Evolutionary conservation across 1,140 invertebrate species (phyloP), one percentile per base, ranked within the genome.

Genomic region (Zaprionus nigranus): DNA sequence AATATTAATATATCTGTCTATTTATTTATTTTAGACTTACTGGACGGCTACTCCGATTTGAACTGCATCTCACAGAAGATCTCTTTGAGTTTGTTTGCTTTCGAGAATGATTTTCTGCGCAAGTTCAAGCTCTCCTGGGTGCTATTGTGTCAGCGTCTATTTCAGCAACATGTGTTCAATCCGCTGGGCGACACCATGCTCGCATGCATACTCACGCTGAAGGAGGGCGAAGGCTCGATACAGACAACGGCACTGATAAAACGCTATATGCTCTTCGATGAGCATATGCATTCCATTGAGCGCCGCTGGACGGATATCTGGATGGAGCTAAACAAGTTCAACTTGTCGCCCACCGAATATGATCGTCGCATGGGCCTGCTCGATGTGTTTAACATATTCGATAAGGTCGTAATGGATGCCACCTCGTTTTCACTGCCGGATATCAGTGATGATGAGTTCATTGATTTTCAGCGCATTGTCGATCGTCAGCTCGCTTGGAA

Each of bases 111-210:
- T 69, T 92, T 93, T 76, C 78, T 93, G 60, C 82, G 91, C 26
- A 90, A 91, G 59, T 93, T 93, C 61, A 87, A 81, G 53, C 75
- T 93, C 24, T 92, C 91, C 20, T 93, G 92, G 92, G 82, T 83
- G 76, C 77, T 92, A 24, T 68, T 93, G 49, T 93, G 91, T 60
- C 91, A 92, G 72, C 91, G 92, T 17, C 74, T 93, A 63, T 93
- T 92, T 82, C 92, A 93, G 63, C 84, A 92, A 51, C 92, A 92
- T 78, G 92, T 93, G 56, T 92, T 92, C 71, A 79, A 79, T 22
- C 84, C 83, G 24, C 61, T 93, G 53, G 79, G 82, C 30, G 92
- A 92, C 36, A 85, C 90, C 13, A 92, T 92, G 91, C 71, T 91
- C 36, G 86, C 91, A 17, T 93, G 92, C 51, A 93, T 93, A 43